These are phyloP conservation scores for Gonatopus flavifemur DNA, from an alignment of 1,140 invertebrate species.

Conservation along the genomic window DNA sequence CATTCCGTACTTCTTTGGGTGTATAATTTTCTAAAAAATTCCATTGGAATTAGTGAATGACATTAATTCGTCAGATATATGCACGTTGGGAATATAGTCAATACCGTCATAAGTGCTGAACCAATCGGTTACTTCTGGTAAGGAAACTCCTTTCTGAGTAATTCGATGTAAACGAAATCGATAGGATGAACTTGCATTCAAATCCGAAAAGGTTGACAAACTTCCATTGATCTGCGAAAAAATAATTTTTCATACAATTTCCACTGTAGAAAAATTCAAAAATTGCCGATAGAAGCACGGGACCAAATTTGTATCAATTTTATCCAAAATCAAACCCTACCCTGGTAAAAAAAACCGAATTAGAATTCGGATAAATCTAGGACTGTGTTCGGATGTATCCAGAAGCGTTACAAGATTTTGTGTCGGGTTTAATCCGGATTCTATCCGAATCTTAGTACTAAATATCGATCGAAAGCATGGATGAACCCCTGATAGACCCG, in stretches of 20 bases:
- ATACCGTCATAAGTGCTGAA: slow-evolving; percentile 31
- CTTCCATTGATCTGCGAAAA: slow-evolving; percentile 15
- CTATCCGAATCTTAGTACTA: no score
- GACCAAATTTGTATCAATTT: no score
- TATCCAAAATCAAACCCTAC: no score
- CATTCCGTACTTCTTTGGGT: slow-evolving; percentile 17
- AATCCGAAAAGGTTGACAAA: slow-evolving; percentile 17
- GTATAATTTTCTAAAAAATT: slow-evolving; percentile 26
- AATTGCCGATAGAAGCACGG: no score
- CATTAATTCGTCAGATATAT: not conserved
- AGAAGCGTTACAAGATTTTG: no score
- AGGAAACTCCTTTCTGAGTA: slow-evolving; percentile 21
- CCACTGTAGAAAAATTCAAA: no score
- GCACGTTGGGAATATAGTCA: not conserved
- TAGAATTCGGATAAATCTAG: no score
- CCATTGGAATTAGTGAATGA: not conserved
- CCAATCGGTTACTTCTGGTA: slow-evolving; percentile 30
- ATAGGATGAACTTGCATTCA: slow-evolving; percentile 18
- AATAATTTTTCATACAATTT: not conserved
- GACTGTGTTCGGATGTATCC: no score
- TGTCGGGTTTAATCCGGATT: no score
- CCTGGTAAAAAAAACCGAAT: no score
- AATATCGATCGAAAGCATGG: no score
- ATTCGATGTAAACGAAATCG: slow-evolving; percentile 28
- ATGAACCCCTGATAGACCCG: no score